Conservation (phyloP, 2,888 invertebrate genomes). For the Andrena dorsata region DNA sequence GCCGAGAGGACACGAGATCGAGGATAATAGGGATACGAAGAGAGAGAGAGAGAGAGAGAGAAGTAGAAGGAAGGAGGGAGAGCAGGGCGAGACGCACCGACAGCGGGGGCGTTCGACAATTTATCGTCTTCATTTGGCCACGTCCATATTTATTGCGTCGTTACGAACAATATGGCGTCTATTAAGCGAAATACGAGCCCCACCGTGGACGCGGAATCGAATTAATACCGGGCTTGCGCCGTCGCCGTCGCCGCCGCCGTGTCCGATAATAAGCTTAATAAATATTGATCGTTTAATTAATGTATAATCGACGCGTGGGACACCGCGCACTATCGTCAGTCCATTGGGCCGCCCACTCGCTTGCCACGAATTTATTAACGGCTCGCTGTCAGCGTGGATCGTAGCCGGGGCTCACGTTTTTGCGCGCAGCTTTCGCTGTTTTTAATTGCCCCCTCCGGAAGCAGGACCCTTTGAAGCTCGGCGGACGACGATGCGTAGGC, state of each 20-base stretch:
- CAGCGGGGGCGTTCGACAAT: slow-evolving; percentile 83
- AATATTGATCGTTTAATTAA: slow-evolving; percentile 85
- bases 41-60: slow-evolving; percentile 38
- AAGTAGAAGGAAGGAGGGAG: slow-evolving; percentile 49
- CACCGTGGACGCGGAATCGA: slow-evolving; percentile 75
- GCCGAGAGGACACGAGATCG: slow-evolving; percentile 18
- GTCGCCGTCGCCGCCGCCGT: slow-evolving; percentile 66
- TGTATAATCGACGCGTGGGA: slow-evolving; percentile 80
- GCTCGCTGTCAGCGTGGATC: slow-evolving; percentile 31
- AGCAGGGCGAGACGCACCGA: slow-evolving; percentile 62
- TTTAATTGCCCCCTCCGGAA: slow-evolving; percentile 46
- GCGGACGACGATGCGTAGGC: slow-evolving; percentile 1
- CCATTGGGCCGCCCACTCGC: slow-evolving; percentile 74
- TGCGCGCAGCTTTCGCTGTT: slow-evolving; percentile 22
- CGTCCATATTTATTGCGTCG: slow-evolving; percentile 83
- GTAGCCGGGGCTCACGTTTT: slow-evolving; percentile 18
- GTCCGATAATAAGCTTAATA: slow-evolving; percentile 81
- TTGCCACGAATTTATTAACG: slow-evolving; percentile 61
- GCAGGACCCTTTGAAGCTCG: not conserved
- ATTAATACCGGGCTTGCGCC: slow-evolving; percentile 73
- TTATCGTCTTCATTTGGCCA: slow-evolving; percentile 83
- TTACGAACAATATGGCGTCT: slow-evolving; percentile 83
- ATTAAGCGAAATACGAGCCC: slow-evolving; percentile 81
- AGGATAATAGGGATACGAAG: slow-evolving; percentile 3
- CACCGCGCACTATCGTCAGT: slow-evolving; percentile 68